A percentile compares a stretch with the other conserved stretches of the same genome.
phyloP scores from a whole-genome alignment of 2,113 vertebrate genomes.

The Illadopsis cleaveri region DNA sequence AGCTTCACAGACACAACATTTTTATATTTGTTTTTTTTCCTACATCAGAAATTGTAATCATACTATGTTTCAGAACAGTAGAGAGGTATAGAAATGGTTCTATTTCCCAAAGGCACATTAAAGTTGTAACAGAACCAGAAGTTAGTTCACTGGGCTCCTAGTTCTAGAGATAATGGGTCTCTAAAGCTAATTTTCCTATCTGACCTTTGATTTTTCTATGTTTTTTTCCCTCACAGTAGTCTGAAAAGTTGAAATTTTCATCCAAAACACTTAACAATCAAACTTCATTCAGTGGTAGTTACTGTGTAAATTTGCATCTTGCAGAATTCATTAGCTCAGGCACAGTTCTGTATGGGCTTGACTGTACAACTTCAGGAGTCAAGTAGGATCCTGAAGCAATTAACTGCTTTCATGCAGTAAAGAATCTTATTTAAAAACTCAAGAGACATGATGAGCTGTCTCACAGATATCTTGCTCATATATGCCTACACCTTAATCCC shows the following conservation, averaged over 20 bases:
- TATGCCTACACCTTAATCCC: not conserved
- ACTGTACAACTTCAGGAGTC: not conserved
- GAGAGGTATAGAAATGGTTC: not conserved
- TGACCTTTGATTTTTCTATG: not conserved
- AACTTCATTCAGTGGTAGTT: not conserved
- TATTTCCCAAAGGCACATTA: not conserved
- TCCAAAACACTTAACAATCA: not conserved
- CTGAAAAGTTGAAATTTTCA: not conserved
- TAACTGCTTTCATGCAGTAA: not conserved
- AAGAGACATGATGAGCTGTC: not conserved
- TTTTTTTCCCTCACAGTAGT: not conserved
- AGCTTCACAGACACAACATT: not conserved
- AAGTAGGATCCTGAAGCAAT: not conserved
- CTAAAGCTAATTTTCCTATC: not conserved
- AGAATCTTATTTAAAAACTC: not conserved
- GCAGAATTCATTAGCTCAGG: not conserved
- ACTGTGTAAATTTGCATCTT: not conserved
- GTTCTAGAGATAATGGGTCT: not conserved
- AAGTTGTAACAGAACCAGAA: not conserved
- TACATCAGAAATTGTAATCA: not conserved
- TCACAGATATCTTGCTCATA: not conserved
- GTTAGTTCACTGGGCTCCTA: not conserved
- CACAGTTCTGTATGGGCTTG: not conserved
- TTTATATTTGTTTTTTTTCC: not conserved
- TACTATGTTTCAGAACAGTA: not conserved